phyloP scores from a whole-genome alignment of 1,140 invertebrate species.

The Neodiprion pinetum region DNA sequence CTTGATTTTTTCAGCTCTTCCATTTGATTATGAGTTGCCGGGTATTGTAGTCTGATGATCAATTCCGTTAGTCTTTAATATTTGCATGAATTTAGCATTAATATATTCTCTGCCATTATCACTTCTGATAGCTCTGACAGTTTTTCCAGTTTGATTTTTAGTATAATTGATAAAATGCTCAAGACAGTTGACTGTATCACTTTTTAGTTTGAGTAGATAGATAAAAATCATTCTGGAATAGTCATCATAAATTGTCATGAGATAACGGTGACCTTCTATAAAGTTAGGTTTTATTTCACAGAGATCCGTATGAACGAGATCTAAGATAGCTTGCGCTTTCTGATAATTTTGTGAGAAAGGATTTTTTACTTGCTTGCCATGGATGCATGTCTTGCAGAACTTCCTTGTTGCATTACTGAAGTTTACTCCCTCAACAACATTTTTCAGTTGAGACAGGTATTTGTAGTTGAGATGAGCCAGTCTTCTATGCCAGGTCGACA shows the following conservation, averaged over 20 bases:
- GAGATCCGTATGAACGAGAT: conserved; percentile 54
- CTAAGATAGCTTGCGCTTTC: conserved; percentile 24
- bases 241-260: conserved; percentile 59
- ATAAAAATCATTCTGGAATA: conserved; percentile 49
- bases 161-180: conserved; percentile 43
- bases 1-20: conserved; percentile 41
- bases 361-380: conserved; percentile 37
- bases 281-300: conserved; percentile 56
- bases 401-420: background rate
- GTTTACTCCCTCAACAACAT: background rate
- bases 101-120: conserved; percentile 59
- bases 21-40: conserved; percentile 50
- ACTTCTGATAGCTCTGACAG: conserved; percentile 41
- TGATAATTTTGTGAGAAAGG: conserved; percentile 32
- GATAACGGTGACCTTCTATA: conserved; percentile 45
- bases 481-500: background rate
- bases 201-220: conserved; percentile 53
- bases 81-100: conserved; percentile 43
- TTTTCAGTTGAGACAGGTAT: background rate
- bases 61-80: conserved; percentile 44
- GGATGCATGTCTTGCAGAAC: conserved; percentile 37
- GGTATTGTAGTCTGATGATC: conserved; percentile 36
- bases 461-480: background rate
- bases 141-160: conserved; percentile 45
- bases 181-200: conserved; percentile 47